phyloP scores from a whole-genome alignment of 2,797 vertebrate species.

The Pseudotriccus pelzelni region DNA sequence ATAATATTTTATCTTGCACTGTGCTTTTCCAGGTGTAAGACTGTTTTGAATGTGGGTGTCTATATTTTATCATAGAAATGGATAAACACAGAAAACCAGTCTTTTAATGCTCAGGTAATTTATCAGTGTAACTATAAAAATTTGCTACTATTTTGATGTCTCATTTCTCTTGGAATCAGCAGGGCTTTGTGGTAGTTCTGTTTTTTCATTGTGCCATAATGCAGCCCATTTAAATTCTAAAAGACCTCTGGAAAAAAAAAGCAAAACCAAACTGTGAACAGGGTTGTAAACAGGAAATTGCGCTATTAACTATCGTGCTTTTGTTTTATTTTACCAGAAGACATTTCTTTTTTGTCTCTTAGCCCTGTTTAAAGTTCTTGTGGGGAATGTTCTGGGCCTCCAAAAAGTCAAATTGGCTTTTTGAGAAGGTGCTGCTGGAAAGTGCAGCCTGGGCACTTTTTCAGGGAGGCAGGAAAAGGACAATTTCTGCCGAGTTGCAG shows the following conservation, averaged over 20 bases:
- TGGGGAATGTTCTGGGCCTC: constrained; percentile 64
- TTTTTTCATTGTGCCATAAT: not conserved
- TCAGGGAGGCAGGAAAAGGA: constrained; percentile 40
- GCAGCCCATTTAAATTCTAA: not conserved
- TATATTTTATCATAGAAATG: not conserved
- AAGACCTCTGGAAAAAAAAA: not conserved
- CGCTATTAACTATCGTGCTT: not conserved
- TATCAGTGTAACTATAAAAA: constrained; percentile 53
- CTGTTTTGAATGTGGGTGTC: not conserved
- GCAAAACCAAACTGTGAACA: not conserved
- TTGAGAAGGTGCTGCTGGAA: constrained; percentile 63
- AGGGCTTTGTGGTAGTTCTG: not conserved
- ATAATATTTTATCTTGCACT: not conserved
- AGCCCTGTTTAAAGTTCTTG: constrained; percentile 50
- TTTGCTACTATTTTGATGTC: constrained; percentile 52
- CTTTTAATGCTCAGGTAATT: constrained; percentile 16
- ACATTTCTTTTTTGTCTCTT: not conserved
- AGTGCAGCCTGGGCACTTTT: constrained; percentile 62
- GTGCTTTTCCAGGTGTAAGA: not conserved
- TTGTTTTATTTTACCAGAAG: not conserved
- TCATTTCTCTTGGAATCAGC: constrained; percentile 52
- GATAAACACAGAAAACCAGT: not conserved
- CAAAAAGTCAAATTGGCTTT: constrained; percentile 74
- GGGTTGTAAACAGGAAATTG: not conserved
- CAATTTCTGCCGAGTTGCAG: constrained; percentile 29